phyloP scores from a whole-genome alignment of 92 coral and sea anemone genomes.

The Bergia puertoricense region DNA sequence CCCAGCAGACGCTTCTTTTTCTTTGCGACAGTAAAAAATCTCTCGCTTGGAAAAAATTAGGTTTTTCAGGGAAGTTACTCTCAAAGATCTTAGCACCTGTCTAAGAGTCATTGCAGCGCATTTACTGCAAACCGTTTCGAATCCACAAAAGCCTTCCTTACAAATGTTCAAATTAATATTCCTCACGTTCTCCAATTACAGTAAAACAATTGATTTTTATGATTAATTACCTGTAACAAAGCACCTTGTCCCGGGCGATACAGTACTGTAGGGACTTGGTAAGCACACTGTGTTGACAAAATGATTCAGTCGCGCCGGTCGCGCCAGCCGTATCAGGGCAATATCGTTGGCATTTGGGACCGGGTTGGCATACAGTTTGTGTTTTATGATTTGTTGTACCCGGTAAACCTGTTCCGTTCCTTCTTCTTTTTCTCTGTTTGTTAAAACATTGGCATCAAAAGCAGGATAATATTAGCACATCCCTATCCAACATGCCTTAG shows the following conservation, averaged over 20 bases:
- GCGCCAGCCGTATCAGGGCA: constrained; percentile 48
- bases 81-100: background rate
- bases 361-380: constrained; percentile 41
- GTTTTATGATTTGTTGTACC: constrained; percentile 45
- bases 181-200: background rate
- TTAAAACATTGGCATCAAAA: background rate
- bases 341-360: constrained; percentile 59
- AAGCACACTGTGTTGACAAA: constrained; percentile 59
- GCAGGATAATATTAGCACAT: background rate
- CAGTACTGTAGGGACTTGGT: constrained; percentile 41
- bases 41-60: too few relatives aligned
- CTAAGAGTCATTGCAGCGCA: too few relatives aligned
- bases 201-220: background rate
- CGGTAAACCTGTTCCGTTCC: constrained; percentile 48
- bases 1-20: too few relatives aligned
- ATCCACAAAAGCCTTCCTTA: background rate
- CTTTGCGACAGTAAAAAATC: too few relatives aligned
- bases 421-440: constrained; percentile 18
- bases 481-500: too few relatives aligned
- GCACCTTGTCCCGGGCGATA: constrained; percentile 51
- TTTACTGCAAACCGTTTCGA: too few relatives aligned
- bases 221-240: constrained; percentile 49
- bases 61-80: too few relatives aligned
- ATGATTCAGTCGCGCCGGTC: constrained; percentile 39
- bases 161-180: background rate